phyloP scores from a whole-genome alignment of 2,113 vertebrate species.

The Cavia porcellus region DNA sequence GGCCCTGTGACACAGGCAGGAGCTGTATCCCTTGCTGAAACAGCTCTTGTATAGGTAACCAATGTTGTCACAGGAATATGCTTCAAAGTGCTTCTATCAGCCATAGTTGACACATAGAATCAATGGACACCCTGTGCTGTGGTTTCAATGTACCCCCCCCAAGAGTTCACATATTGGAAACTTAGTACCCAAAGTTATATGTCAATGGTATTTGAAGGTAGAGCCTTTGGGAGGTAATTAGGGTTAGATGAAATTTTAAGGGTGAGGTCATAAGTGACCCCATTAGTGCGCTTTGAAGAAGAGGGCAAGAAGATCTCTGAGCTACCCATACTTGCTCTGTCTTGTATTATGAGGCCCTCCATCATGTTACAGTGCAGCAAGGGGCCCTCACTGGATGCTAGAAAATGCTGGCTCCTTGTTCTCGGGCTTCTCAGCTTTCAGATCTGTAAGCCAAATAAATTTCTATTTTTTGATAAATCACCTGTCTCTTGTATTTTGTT shows the following conservation, averaged over 20 bases:
- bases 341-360: background rate
- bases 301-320: background rate
- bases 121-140: background rate
- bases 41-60: background rate
- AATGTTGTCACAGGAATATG: background rate
- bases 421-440: background rate
- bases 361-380: background rate
- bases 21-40: background rate
- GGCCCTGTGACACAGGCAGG: too few species aligned
- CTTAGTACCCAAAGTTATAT: background rate
- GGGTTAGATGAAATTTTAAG: background rate
- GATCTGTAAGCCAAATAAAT: background rate
- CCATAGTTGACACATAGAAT: background rate
- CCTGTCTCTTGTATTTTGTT: background rate
- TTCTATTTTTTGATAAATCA: background rate
- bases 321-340: background rate
- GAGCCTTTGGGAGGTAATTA: background rate
- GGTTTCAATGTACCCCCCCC: background rate
- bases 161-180: background rate
- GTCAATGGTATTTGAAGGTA: background rate
- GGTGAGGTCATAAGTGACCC: background rate
- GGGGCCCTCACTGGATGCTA: background rate
- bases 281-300: background rate
- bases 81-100: background rate
- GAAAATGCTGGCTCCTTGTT: background rate